phyloP scores from a whole-genome alignment of 2,888 invertebrate species.

The Prionchulus punctatus region DNA sequence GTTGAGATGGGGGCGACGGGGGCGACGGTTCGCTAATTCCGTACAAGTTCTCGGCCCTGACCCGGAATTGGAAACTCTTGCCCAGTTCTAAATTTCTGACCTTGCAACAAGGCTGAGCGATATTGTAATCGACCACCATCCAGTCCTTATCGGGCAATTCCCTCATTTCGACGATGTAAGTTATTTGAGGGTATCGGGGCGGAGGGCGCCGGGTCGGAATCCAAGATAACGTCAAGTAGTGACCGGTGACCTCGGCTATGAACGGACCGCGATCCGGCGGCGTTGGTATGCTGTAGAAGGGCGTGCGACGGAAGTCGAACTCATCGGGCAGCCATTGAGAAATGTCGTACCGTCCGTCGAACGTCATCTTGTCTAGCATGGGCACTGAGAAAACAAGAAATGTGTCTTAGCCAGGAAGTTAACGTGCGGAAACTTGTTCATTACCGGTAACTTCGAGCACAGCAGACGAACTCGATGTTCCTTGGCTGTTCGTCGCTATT shows the following conservation, averaged over 20 bases:
- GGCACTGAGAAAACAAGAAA: conserved; percentile 16
- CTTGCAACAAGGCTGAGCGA: conserved; percentile 73
- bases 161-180: conserved; percentile 85
- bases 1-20: conserved; percentile 43
- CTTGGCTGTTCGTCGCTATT: conserved; percentile 24
- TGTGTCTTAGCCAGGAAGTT: background rate
- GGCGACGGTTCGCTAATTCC: conserved; percentile 93
- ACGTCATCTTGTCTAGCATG: conserved; percentile 23
- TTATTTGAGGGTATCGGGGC: conserved; percentile 64
- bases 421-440: background rate
- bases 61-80: conserved; percentile 82
- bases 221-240: conserved; percentile 76
- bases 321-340: conserved; percentile 19
- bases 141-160: conserved; percentile 79
- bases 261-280: conserved; percentile 76
- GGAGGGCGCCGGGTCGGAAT: conserved; percentile 73
- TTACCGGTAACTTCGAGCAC: conserved; percentile 26
- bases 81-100: conserved; percentile 75
- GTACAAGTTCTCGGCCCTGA: conserved; percentile 87
- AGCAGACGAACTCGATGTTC: conserved; percentile 25
- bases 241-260: conserved; percentile 76
- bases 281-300: conserved; percentile 53
- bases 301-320: conserved; percentile 28
- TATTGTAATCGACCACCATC: conserved; percentile 47
- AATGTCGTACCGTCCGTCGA: background rate